A percentile compares a stretch with the other conserved stretches of the same genome.
Conservation (phyloP, 2,888 invertebrate genomes). For the Stegophylla sp. region DNA sequence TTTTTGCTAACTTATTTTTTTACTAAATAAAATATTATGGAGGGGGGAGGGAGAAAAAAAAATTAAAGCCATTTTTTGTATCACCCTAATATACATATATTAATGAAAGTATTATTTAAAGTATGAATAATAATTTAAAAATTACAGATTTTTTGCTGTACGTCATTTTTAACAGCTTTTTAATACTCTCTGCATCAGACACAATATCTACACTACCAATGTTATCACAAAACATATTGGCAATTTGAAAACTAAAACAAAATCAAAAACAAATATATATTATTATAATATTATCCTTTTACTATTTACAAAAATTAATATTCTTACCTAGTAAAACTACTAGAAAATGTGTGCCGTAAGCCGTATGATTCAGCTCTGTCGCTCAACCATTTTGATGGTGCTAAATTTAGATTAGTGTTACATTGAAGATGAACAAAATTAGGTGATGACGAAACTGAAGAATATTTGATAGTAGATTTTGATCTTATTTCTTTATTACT, state of each 20-base stretch:
- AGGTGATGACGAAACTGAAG: constrained; percentile 77
- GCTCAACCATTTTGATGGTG: constrained; percentile 88
- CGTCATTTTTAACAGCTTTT: constrained; percentile 86
- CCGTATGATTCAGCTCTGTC: constrained; percentile 81
- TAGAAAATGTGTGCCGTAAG: constrained; percentile 76
- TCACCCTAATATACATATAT: not conserved
- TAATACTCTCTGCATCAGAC: constrained; percentile 91
- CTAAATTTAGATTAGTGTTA: constrained; percentile 86
- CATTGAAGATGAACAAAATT: constrained; percentile 81
- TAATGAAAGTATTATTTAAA: not conserved
- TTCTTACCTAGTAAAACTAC: constrained; percentile 76
- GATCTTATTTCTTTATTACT: constrained; percentile 72
- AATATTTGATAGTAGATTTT: constrained; percentile 85
- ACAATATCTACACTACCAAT: constrained; percentile 93
- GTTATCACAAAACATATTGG: constrained; percentile 89
- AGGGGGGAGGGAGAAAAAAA: too few species aligned
- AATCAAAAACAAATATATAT: not conserved
- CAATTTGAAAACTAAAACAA: constrained; percentile 82
- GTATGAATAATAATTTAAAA: constrained; percentile 55
- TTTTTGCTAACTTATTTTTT: too few species aligned
- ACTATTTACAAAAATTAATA: not conserved
- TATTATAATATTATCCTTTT: too few species aligned
- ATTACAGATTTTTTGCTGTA: constrained; percentile 76
- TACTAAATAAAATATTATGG: too few species aligned
- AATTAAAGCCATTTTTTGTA: not conserved